Conservation (phyloP, 2,113 vertebrate species). For the Vidua chalybeata region DNA sequence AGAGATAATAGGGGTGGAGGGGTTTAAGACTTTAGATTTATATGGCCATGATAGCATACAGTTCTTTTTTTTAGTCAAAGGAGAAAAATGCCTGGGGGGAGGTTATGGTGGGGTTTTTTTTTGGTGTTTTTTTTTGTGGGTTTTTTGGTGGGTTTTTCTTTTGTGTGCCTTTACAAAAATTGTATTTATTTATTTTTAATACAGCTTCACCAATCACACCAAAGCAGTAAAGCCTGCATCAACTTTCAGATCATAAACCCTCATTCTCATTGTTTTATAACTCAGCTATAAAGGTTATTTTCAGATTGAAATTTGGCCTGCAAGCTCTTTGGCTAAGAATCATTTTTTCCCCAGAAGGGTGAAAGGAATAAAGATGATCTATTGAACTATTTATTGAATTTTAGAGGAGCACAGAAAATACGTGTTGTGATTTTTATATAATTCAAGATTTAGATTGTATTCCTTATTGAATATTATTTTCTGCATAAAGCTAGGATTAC, state of each 20-base stretch:
- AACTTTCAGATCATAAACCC: constrained; percentile 7
- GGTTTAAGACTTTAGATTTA: constrained; percentile 57
- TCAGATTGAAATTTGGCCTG: constrained; percentile 45
- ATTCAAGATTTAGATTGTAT: constrained; percentile 44
- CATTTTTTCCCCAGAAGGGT: constrained; percentile 18
- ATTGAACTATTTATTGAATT: constrained; percentile 55
- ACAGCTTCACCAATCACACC: not conserved
- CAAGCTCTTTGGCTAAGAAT: constrained; percentile 15
- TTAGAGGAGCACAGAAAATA: constrained; percentile 27
- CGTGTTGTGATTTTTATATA: constrained; percentile 30
- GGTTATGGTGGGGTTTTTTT: too few relatives aligned
- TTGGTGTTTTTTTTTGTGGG: not conserved
- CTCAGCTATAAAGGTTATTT: constrained; percentile 42
- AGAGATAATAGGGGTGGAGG: constrained; percentile 66
- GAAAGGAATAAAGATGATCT: constrained; percentile 54
- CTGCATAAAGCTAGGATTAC: constrained; percentile 33
- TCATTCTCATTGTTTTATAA: constrained; percentile 35
- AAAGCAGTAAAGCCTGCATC: not conserved
- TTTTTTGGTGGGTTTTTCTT: not conserved
- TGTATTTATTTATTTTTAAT: not conserved
- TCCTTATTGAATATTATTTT: constrained; percentile 48
- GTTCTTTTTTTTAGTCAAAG: constrained; percentile 10
- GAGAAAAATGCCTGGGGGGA: not conserved
- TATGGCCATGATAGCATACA: not conserved
- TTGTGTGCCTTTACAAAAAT: not conserved